These are phyloP conservation scores for Sinohyriopsis cumingii DNA, from an alignment of 2,888 invertebrate species.

Conservation along the genomic window DNA sequence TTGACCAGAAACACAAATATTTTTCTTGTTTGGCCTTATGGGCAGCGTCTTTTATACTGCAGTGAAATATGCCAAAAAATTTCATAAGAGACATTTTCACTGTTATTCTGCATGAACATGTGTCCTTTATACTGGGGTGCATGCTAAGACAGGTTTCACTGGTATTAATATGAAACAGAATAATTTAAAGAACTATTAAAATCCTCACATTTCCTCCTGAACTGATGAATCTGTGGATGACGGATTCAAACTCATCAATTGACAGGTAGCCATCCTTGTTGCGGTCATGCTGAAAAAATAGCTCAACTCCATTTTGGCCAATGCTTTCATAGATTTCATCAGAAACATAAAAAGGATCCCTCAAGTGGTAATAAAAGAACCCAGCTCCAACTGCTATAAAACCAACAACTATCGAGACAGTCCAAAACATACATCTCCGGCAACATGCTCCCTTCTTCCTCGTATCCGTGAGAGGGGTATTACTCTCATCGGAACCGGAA, in stretches of 20 bases:
- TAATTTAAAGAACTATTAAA: too few relatives aligned
- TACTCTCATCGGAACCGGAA: too few relatives aligned
- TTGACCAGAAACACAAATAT: too few relatives aligned
- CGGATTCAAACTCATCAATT: conserved; percentile 61
- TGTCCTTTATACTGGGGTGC: too few relatives aligned
- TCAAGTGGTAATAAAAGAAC: conserved; percentile 7
- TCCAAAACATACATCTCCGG: conserved; percentile 32
- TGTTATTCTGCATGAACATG: too few relatives aligned
- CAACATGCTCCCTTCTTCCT: conserved; percentile 4
- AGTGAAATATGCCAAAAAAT: too few relatives aligned
- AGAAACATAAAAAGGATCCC: conserved; percentile 14
- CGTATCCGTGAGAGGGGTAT: background rate
- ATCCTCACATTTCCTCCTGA: conserved; percentile 36
- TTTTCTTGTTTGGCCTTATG: too few relatives aligned
- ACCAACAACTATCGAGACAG: conserved; percentile 17
- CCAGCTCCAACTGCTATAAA: conserved; percentile 16
- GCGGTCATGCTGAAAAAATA: conserved; percentile 60
- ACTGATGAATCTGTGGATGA: conserved; percentile 51
- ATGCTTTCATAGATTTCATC: conserved; percentile 28
- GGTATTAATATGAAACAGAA: too few relatives aligned
- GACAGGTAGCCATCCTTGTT: conserved; percentile 61
- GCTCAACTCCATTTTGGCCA: conserved; percentile 52
- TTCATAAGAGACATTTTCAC: too few relatives aligned
- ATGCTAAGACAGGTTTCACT: too few relatives aligned
- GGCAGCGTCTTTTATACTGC: too few relatives aligned